Evolutionary conservation across 2,797 vertebrate species (phyloP).

Genomic region (Crypturellus tataupa): DNA sequence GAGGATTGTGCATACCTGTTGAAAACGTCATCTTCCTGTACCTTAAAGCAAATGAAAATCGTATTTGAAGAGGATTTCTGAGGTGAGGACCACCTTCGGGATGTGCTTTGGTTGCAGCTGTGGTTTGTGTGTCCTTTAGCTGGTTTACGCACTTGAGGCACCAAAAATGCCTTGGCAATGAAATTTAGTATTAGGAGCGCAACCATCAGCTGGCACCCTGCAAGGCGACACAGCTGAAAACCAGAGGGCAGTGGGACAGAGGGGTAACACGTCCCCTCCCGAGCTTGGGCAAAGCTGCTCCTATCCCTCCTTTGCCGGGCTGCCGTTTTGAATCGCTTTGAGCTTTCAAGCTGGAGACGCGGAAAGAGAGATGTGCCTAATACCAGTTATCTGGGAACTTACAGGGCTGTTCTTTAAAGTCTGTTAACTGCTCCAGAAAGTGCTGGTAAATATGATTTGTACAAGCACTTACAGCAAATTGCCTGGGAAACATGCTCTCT

Average conservation of each 20-base stretch:
- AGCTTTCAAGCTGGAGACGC: not conserved
- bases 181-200: not conserved
- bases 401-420: not conserved
- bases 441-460: not conserved
- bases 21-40: not conserved
- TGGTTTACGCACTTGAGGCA: not conserved
- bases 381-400: not conserved
- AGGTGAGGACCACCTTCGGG: not conserved
- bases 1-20: not conserved
- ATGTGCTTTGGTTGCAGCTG: not conserved
- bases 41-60: not conserved
- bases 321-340: not conserved
- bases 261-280: not conserved
- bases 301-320: not conserved
- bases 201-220: not conserved
- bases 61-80: not conserved
- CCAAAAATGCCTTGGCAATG: not conserved
- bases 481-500: rapidly evolving
- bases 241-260: rapidly evolving
- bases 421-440: not conserved
- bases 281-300: not conserved
- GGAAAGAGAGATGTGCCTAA: not conserved
- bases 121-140: not conserved
- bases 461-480: not conserved
- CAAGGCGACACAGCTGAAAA: not conserved